Evolutionary conservation across 1,140 invertebrate genomes (phyloP).

Genomic region (Matsumurasca onukii): DNA sequence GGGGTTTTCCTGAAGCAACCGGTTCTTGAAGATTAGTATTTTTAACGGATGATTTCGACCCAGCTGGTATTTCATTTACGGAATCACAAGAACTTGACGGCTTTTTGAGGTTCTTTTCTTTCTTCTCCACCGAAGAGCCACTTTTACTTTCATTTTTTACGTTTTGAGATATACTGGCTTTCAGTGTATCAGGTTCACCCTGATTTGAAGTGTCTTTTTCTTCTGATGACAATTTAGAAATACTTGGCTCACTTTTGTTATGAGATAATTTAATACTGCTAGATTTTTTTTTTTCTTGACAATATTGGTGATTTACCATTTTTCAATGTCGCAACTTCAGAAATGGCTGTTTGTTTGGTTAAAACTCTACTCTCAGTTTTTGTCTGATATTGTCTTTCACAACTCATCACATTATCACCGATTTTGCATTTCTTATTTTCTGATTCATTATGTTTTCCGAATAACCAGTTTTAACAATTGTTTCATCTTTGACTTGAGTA

Average conservation of each 20-base stretch:
- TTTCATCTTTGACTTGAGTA: too few species aligned
- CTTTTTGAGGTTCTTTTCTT: neutral
- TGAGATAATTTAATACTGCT: neutral
- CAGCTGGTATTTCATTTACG: neutral
- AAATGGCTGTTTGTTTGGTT: neutral
- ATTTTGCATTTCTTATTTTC: too few species aligned
- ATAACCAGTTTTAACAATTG: neutral
- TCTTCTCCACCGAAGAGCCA: neutral
- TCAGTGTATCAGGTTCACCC: neutral
- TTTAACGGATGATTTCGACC: neutral
- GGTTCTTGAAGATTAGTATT: slow-evolving; percentile 4
- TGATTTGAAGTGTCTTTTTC: neutral
- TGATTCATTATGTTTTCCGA: too few species aligned
- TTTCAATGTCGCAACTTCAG: neutral
- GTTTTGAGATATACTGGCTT: neutral
- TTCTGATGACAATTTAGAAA: neutral
- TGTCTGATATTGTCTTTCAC: neutral
- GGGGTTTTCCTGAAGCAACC: neutral
- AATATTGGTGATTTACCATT: neutral
- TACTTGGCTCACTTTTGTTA: neutral
- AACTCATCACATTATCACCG: neutral
- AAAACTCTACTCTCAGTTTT: neutral
- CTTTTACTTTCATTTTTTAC: neutral
- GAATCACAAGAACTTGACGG: neutral
- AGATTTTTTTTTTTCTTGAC: neutral